These are phyloP conservation scores for Amphimedon queenslandica DNA, from an alignment of 37 sponge, comb jelly and placozoan genomes.

Conservation along the genomic window DNA sequence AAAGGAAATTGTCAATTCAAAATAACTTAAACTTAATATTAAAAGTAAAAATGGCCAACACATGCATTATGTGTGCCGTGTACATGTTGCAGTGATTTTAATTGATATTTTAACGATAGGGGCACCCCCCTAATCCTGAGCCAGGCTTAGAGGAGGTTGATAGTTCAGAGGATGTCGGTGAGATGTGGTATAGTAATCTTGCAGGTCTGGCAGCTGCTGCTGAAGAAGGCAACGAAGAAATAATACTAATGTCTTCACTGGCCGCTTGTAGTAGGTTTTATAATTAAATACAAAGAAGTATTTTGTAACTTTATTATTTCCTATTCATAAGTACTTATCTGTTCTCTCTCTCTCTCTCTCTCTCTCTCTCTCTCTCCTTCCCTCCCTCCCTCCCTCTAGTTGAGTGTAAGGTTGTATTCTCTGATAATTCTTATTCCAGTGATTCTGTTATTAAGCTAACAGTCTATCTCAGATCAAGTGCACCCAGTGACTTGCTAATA, in stretches of 20 bases:
- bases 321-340: no score
- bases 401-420: constrained; percentile 49
- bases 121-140: constrained; percentile 37
- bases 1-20: not conserved
- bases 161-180: not conserved
- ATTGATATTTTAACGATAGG: constrained; percentile 11
- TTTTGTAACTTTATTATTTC: no score
- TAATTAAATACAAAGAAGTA: no score
- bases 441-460: constrained; percentile 13
- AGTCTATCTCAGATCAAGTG: constrained; percentile 34
- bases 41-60: constrained; percentile 6
- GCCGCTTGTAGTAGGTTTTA: not conserved
- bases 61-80: no score
- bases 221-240: not conserved
- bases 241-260: not conserved
- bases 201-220: not conserved
- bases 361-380: no score
- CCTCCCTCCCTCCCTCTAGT: constrained; percentile 8
- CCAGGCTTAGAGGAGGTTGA: constrained; percentile 1
- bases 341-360: no score
- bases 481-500: constrained; percentile 30
- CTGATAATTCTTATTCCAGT: constrained; percentile 6
- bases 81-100: no score
- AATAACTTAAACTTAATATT: not conserved
- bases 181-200: not conserved